A percentile compares a stretch with the other conserved stretches of the same genome.
Conservation (phyloP, 2,113 vertebrate genomes). For the Seriola aureovittata region DNA sequence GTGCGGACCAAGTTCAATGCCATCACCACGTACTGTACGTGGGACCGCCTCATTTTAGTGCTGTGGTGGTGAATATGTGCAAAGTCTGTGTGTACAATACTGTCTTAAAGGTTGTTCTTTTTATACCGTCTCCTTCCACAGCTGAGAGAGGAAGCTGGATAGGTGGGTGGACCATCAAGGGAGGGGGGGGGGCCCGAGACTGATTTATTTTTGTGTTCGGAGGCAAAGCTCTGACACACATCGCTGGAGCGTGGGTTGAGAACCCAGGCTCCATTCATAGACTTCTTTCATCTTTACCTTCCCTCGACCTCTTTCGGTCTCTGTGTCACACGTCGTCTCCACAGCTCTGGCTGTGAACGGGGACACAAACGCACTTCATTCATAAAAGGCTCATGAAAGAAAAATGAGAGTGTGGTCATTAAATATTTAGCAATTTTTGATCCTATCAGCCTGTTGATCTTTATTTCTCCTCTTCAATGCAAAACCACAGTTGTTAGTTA, state of each 20-base stretch:
- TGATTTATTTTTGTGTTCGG: conserved; percentile 68
- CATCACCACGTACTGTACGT: not conserved
- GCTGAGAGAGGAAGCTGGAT: conserved; percentile 44
- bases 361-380: conserved; percentile 34
- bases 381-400: conserved; percentile 39
- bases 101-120: conserved; percentile 32
- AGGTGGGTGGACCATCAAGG: conserved; percentile 76
- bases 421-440: conserved; percentile 43
- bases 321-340: conserved; percentile 18
- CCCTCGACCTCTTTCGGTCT: conserved; percentile 27
- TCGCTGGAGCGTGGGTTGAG: conserved; percentile 61
- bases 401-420: conserved; percentile 23
- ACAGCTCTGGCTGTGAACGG: conserved; percentile 19
- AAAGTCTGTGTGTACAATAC: not conserved
- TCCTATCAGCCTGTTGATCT: conserved; percentile 20
- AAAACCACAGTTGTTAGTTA: not conserved
- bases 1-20: conserved; percentile 10
- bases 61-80: not conserved
- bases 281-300: conserved; percentile 53
- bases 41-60: not conserved
- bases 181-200: conserved; percentile 65
- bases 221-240: conserved; percentile 55
- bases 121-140: conserved; percentile 50
- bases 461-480: not conserved
- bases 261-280: conserved; percentile 78